Evolutionary conservation across 92 coral and sea anemone genomes (phyloP), one percentile per base, ranked within the genome.

Genomic region (Parazoanthus atlanticus): DNA sequence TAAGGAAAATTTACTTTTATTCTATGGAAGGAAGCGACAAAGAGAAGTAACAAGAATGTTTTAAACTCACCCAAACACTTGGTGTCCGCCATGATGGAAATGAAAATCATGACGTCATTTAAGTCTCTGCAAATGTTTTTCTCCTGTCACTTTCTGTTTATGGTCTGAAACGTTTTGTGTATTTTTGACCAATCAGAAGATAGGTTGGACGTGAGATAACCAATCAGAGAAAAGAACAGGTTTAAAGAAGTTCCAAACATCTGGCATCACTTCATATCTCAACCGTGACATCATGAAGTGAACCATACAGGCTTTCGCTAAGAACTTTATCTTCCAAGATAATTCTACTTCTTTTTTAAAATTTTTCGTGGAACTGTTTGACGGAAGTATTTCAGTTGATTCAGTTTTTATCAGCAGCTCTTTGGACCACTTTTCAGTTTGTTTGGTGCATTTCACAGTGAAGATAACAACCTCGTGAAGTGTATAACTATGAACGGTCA

Each of bases 91-190:
- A 84, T 84, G 87, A 70, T 84, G 78, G 78, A 70, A 72, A 13
- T 82, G 23, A 72, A 43, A 84, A 70, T 25, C 78, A 84, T 84
- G 87, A 84, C 87, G 87, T 84, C 87, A 84, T 84, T 84, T 84
- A 41, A 30, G 21, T 69, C 33, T 70, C 33, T 43, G 40, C 41
- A 28, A 28, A 25, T 71, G 67, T 82, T 17, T 16, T 84, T 70
- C 74, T 70, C 56, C 26, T 82, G 78, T 70, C 87, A 70, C 40
- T 70, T 70, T 84, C 65, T 69, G 78, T 84, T 69, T 43, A 21
- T 47, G 64, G 38, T 71, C 64, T 43, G 11, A 43, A 46, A 47
- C 28, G 41, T 69, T 30, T 75, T 34, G 79, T 5, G n/a, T 61
- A 1, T 33, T 3, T 16, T 84, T 31, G 66, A 43, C 87, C 87